phyloP scores from a whole-genome alignment of 2,888 invertebrate genomes.

The Hirtodrosophila histrioides region DNA sequence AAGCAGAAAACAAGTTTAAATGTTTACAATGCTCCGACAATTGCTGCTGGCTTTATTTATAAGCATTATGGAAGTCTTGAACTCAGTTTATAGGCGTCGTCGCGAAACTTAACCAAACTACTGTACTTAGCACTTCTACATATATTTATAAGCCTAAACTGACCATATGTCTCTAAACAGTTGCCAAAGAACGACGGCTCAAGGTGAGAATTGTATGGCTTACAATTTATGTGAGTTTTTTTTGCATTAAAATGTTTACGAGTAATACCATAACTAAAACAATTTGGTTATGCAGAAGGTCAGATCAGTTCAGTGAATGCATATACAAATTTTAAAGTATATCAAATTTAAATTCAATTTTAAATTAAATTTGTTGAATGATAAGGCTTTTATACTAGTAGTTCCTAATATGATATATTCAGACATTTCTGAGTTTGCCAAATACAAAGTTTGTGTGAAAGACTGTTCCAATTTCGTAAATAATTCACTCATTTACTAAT shows the following conservation, averaged over 20 bases:
- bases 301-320: conserved; percentile 18
- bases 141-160: conserved; percentile 13
- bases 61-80: conserved; percentile 69
- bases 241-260: conserved; percentile 14
- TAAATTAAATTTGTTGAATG: neutral
- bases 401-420: too few relatives aligned
- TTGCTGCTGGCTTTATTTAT: conserved; percentile 50
- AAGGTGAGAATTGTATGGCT: conserved; percentile 56
- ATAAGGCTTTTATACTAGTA: too few relatives aligned
- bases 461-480: too few relatives aligned
- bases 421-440: too few relatives aligned
- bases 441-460: too few relatives aligned
- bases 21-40: conserved; percentile 40
- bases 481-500: too few relatives aligned
- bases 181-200: conserved; percentile 56
- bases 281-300: conserved; percentile 38
- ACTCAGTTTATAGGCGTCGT: conserved; percentile 64
- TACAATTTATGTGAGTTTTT: conserved; percentile 22
- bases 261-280: conserved; percentile 14
- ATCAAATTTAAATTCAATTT: neutral
- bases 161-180: conserved; percentile 41
- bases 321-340: neutral
- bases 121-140: conserved; percentile 16
- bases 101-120: conserved; percentile 37
- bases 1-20: conserved; percentile 63